Percentiles rank a stretch among this genome's conserved stretches.
These are phyloP conservation scores for Podarcis cretensis DNA, from an alignment of 2,113 vertebrate genomes.

Conservation along the genomic window DNA sequence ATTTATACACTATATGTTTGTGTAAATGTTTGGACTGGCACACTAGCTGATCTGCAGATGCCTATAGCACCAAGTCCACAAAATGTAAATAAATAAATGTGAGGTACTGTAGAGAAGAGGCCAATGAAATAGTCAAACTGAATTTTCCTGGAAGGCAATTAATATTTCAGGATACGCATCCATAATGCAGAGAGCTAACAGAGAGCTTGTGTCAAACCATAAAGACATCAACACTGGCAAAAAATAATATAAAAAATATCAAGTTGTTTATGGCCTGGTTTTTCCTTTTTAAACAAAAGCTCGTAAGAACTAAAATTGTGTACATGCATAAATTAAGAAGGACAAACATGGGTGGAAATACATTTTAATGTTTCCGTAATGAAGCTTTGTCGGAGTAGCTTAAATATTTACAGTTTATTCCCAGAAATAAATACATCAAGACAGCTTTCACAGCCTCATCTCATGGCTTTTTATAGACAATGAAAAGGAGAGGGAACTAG, in stretches of 20 bases:
- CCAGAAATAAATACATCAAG: background rate
- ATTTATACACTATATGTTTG: no score
- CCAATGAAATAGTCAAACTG: background rate
- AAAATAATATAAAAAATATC: background rate
- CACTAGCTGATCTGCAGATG: background rate
- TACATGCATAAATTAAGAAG: background rate
- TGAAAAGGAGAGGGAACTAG: background rate
- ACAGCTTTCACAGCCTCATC: background rate
- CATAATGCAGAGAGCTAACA: background rate
- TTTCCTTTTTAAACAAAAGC: background rate
- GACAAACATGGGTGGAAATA: background rate
- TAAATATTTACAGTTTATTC: background rate
- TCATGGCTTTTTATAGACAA: background rate
- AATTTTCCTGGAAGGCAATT: background rate
- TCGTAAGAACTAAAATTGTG: background rate
- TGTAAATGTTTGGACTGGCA: no score
- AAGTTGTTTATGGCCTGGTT: background rate
- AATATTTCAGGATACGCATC: background rate
- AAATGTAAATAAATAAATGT: background rate
- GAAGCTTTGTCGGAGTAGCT: background rate
- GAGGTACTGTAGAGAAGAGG: background rate
- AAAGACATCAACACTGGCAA: background rate
- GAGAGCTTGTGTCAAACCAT: background rate
- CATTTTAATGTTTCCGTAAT: background rate
- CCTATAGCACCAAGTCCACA: background rate